Conservation (phyloP, 30 jellyfish, hydroid and myxozoan genomes). For the Cassiopea andromeda region DNA sequence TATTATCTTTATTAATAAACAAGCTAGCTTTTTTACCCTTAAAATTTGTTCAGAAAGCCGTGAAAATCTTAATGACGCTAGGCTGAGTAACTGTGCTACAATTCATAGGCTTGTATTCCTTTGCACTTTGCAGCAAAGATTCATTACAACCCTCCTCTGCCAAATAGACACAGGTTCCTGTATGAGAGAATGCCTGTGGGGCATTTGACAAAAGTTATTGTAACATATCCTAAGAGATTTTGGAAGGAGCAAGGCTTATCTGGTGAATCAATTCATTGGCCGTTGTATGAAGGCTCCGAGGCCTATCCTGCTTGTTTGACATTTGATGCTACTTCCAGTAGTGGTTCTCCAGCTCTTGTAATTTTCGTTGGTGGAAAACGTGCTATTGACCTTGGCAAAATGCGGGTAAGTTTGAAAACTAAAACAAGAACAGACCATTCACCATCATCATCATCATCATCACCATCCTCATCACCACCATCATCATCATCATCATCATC, state of each 20-base stretch:
- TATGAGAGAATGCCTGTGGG: conserved; percentile 70
- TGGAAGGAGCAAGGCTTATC: conserved; percentile 81
- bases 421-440: background rate
- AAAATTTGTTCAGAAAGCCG: no score
- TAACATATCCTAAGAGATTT: conserved; percentile 63
- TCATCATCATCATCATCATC: no score
- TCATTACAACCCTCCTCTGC: conserved; percentile 62
- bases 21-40: no score
- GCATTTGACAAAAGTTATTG: conserved; percentile 63
- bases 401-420: conserved; percentile 47
- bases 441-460: no score
- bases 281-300: conserved; percentile 59
- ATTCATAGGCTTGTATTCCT: background rate
- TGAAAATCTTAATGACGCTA: no score
- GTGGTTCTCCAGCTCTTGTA: conserved; percentile 70
- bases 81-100: no score
- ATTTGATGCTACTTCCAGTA: conserved; percentile 69
- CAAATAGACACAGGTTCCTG: conserved; percentile 50
- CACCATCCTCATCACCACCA: no score
- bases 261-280: conserved; percentile 76
- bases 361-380: conserved; percentile 72
- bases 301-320: conserved; percentile 63
- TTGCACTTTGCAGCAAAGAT: conserved; percentile 30
- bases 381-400: conserved; percentile 55
- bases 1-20: no score